Base-by-base conservation (phyloP, 2,888 invertebrate species). In the Thymelicus acteon region DNA sequence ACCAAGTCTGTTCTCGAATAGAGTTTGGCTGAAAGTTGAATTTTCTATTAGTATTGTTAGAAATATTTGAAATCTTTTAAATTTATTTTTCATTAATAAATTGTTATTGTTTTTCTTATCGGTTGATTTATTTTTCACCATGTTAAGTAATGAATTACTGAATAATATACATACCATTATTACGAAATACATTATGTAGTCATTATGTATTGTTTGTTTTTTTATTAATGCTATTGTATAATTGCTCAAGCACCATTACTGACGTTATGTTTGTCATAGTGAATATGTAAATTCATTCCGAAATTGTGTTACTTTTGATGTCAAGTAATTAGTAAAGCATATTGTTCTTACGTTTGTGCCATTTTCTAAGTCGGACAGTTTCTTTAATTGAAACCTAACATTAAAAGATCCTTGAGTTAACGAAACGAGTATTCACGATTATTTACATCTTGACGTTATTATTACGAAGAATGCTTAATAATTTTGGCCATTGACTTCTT, bases 1-100 rank as follows among this genome's bases (percentile, higher is more conserved):
- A 79, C 77, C 82, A 37, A 79, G 77, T 83, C 79, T 80, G 83
- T 82, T 83, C 82, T 81, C 80, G 54, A 71, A 71, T 71, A 71
- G 69, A 64, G 60, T 72, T 67, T 68, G 72, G 73, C 72, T 62
- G 63, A 54, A n/a, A 70, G 63, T 66, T 71, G 61, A 71, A 71
- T 72, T 73, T 67, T 73, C 68, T 80, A 81, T 78, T 83, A 87
- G 85, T 89, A 88, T 89, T 90, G 87, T 87, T 89, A 88, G 85
- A 85, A 85, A 84, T 83, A 83, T 86, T 86, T 89, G 89, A 82
- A 85, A 86, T 85, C 86, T 87, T 89, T 88, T 83, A 83, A 84
- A 75, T 75, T 83, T 85, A 84, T 85, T 85, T 87, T 85, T 72
- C 65, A 68, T 82, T 86, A 84, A 82, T 85, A 82, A 85, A 84